Evolutionary conservation across 1,140 invertebrate species (phyloP), one percentile per base, ranked within the genome.

Genomic region (Venturia canescens): DNA sequence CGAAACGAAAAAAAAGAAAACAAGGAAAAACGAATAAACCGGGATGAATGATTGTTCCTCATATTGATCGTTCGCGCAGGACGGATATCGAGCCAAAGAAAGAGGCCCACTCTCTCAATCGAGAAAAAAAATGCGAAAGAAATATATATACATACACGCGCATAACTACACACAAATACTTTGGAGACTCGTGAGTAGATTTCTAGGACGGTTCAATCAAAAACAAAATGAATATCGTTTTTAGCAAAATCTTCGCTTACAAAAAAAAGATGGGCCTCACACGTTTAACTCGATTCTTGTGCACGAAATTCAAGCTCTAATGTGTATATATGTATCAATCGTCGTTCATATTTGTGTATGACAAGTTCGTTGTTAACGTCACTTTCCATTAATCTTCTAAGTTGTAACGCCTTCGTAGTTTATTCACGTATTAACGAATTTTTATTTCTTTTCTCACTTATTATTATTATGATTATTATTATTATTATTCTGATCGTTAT

Each of bases 301-400:
- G 69, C 38, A 27, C 57, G 26, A 60, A n/a, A 74, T 27, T 29
- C 31, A 31, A 63, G n/a, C 26, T 34, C 44, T 50, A 70, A 18
- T 66, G 21, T 77, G 76, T 67, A 69, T 48, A 77, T 75, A 81
- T 38, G 18, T 44, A 76, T 78, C 63, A 57, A 80, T 83, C 80
- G 50, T 60, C 29, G 74, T 76, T 82, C 29, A 71, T 82, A 85
- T 86, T 83, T 60, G 21, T 63, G 44, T n/a, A 74, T 29, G 71
- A 44, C 38, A 76, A 76, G 31, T 18, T 74, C 48, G 70, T 74
- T 38, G 48, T 80, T 72, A 78, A 72, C 69, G 79, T 70, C 79
- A 85, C 80, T 87, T 88, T 86, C 81, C 81, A 86, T 83, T 84
- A 86, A 87, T 67, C n/a, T 84, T 75, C 74, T 81, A 81, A 81